phyloP scores from a whole-genome alignment of 2,797 vertebrate species.

The Selene dorsalis region DNA sequence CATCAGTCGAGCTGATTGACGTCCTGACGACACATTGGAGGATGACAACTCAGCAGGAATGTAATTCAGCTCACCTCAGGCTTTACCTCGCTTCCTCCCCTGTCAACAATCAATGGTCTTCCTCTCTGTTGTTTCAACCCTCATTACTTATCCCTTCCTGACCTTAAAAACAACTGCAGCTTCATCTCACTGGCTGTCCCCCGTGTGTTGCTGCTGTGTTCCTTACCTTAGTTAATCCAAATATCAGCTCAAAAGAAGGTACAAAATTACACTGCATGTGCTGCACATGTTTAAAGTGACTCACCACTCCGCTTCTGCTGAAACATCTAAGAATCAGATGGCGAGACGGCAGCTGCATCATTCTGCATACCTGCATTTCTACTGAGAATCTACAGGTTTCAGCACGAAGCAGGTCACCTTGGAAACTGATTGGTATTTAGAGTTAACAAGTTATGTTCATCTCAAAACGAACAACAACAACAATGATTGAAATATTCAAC shows the following conservation, averaged over 20 bases:
- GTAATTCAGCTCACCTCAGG: slow-evolving; percentile 7
- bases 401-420: slow-evolving; percentile 59
- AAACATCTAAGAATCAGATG: slow-evolving; percentile 43
- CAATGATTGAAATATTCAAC: slow-evolving; percentile 12
- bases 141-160: slow-evolving; percentile 12
- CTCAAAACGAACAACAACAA: slow-evolving; percentile 30
- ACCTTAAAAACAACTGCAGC: slow-evolving; percentile 4
- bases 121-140: slow-evolving; percentile 23
- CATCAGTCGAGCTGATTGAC: not conserved
- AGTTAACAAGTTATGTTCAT: slow-evolving; percentile 44
- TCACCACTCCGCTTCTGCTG: slow-evolving; percentile 9
- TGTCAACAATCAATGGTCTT: slow-evolving; percentile 34
- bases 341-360: slow-evolving; percentile 46
- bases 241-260: slow-evolving; percentile 23
- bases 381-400: slow-evolving; percentile 55
- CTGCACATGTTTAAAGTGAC: not conserved
- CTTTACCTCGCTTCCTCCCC: slow-evolving; percentile 7
- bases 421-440: slow-evolving; percentile 45
- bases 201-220: not conserved
- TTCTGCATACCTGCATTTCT: slow-evolving; percentile 70
- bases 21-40: not conserved
- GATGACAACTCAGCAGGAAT: not conserved
- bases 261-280: not conserved
- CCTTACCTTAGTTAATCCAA: slow-evolving; percentile 66
- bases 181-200: not conserved